Evolutionary conservation across 2,113 vertebrate species (phyloP).

Genomic region (Emydura subglobosa): DNA sequence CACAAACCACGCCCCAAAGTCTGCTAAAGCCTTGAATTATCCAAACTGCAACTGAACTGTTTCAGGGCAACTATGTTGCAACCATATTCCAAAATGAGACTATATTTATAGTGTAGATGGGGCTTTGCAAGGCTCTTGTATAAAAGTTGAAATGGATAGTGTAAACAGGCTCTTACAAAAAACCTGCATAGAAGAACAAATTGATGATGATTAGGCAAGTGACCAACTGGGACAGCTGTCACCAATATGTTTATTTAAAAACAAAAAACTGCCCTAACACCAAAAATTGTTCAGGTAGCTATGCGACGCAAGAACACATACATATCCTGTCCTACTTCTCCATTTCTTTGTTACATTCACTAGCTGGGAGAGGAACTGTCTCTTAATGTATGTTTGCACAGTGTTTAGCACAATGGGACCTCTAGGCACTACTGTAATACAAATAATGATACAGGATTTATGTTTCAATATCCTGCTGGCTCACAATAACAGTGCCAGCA

Average conservation of each 20-base stretch:
- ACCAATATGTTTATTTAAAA: neutral
- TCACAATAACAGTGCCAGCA: neutral
- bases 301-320: neutral
- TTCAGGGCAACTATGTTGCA: neutral
- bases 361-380: neutral
- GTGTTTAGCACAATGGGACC: neutral
- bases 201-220: neutral
- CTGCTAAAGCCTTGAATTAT: neutral
- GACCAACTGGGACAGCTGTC: neutral
- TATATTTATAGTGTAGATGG: neutral
- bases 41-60: neutral
- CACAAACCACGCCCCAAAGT: neutral
- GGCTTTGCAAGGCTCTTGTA: neutral
- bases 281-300: neutral
- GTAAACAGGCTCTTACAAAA: neutral
- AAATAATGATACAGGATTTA: neutral
- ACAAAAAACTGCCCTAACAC: neutral
- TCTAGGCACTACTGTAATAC: neutral
- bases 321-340: neutral
- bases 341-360: neutral
- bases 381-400: neutral
- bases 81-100: neutral
- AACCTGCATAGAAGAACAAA: accelerated
- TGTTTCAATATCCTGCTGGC: neutral
- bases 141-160: neutral